phyloP scores from a whole-genome alignment of 2,888 invertebrate genomes.

The Hyppa rectilinea region DNA sequence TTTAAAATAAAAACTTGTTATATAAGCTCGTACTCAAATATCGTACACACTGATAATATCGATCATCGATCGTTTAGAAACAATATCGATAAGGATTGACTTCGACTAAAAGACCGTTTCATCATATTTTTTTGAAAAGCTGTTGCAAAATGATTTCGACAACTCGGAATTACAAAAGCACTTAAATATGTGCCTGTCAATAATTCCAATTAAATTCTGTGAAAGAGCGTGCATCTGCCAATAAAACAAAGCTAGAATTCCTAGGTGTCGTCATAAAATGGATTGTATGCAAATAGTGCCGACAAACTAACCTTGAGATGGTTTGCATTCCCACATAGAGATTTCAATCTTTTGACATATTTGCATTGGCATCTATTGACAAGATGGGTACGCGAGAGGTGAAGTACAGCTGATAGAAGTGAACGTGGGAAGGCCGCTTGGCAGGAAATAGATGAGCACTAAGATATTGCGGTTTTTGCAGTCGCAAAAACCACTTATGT shows the following conservation, averaged over 20 bases:
- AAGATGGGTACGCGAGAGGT: constrained; percentile 63
- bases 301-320: constrained; percentile 75
- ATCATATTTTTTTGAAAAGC: too few relatives aligned
- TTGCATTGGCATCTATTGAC: constrained; percentile 72
- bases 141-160: background rate
- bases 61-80: background rate
- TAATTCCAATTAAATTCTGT: constrained; percentile 29
- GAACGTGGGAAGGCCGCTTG: constrained; percentile 46
- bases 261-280: constrained; percentile 74
- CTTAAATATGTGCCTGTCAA: constrained; percentile 3
- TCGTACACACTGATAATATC: constrained; percentile 1
- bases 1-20: constrained; percentile 31
- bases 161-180: background rate
- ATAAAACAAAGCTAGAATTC: constrained; percentile 62
- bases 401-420: constrained; percentile 55
- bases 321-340: constrained; percentile 76
- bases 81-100: background rate
- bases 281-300: constrained; percentile 84
- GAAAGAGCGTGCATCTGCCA: constrained; percentile 35
- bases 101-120: background rate
- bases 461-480: constrained; percentile 52
- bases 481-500: constrained; percentile 31
- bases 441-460: constrained; percentile 47
- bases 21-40: constrained; percentile 14
- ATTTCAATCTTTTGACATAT: constrained; percentile 71